Conservation (phyloP, 1,140 invertebrate genomes). For the Cotesia glomerata region DNA sequence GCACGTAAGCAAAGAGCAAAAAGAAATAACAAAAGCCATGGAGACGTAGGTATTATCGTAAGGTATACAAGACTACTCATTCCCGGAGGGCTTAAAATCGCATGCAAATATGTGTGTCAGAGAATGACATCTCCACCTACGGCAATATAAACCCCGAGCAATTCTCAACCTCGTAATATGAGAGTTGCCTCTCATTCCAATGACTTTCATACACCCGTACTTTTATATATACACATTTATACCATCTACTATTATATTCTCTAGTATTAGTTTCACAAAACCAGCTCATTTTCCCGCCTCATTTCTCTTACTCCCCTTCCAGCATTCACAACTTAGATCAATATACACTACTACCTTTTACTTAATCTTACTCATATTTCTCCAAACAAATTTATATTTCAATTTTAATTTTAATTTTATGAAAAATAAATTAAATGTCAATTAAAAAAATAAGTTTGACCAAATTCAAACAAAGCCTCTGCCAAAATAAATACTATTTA, state of each 20-base stretch:
- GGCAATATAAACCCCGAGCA: constrained; percentile 30
- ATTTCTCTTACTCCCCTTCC: constrained; percentile 15
- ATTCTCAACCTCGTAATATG: constrained; percentile 16
- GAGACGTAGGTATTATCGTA: too few species aligned
- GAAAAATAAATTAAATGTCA: too few species aligned
- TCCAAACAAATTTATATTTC: not conserved
- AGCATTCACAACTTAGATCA: constrained; percentile 34
- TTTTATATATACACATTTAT: constrained; percentile 2
- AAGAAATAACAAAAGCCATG: too few species aligned
- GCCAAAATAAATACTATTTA: too few species aligned
- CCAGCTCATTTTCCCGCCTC: constrained; percentile 6
- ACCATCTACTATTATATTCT: not conserved
- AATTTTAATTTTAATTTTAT: too few species aligned
- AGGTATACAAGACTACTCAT: not conserved
- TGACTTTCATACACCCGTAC: constrained; percentile 14
- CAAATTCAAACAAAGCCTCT: too few species aligned
- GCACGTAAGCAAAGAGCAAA: too few species aligned
- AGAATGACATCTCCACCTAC: constrained; percentile 37
- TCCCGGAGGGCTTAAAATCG: constrained; percentile 4
- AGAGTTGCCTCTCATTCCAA: constrained; percentile 18
- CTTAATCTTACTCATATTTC: constrained; percentile 2
- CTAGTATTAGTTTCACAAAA: too few species aligned
- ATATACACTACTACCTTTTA: constrained; percentile 40
- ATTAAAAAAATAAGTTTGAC: too few species aligned
- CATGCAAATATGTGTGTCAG: constrained; percentile 43